Evolutionary conservation across 2,888 invertebrate genomes (phyloP), one percentile per base, ranked within the genome.

Genomic region (Plagodis dolabraria): DNA sequence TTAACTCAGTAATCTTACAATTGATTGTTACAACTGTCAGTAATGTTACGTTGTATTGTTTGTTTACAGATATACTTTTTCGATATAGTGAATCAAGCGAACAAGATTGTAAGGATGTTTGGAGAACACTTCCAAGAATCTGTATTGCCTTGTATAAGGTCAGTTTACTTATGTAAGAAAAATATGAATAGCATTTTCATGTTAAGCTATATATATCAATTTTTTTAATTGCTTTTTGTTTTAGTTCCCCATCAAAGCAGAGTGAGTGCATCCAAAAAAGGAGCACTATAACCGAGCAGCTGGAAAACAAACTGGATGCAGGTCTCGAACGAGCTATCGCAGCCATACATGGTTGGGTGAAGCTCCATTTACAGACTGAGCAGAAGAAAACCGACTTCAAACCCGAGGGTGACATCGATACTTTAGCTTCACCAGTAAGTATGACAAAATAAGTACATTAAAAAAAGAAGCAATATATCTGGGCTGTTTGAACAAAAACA

Each of bases 341-440:
- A 65, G 97, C 98, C 0, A 95, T 99, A 33, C 95, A 97, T 61
- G 96, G 97, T 50, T 99, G 98, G 97, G 96, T 98, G 0, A 97
- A 96, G 83, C 93, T 97, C 56, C 96, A 98, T 74, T 93, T 99
- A 22, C 97, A 97, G 84, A 95, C 95, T 0, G 99, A 99, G 82
- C 99, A 99, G 88, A 98, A 97, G 87, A 99, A 98, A 86, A 96
- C 96, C 0, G 99, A 99, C 87, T 99, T 97, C 77, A 97, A 96
- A 74, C 97, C 97, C 0, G 98, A 98, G 76, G 96, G 96, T 0
- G 97, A 97, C 79, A 95, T 96, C 46, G 97, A 99, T 77, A 97
- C 97, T 0, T 91, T 97, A 38, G 96, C 96, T 4, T 97, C 98
- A 11, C 93, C 96, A 43, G 97, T 97, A 93, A 93, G 93, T 86